Conservation (phyloP, 1,140 invertebrate species). For the Cyclina sinensis region DNA sequence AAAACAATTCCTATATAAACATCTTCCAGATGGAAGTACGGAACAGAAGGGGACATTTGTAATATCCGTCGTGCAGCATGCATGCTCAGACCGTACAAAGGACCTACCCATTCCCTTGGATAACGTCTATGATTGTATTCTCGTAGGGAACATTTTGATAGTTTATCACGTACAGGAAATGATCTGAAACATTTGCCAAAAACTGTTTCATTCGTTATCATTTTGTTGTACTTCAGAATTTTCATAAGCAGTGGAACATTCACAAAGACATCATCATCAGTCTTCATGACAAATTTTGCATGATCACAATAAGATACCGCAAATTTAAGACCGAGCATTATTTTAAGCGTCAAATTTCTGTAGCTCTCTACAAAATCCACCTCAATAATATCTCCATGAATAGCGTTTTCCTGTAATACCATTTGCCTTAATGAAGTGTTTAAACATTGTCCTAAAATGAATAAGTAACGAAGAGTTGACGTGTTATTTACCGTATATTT, state of each 20-base stretch:
- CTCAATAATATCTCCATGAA: conserved; percentile 67
- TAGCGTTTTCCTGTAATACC: conserved; percentile 59
- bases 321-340: conserved; percentile 69
- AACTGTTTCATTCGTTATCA: too few species aligned
- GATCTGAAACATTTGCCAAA: too few species aligned
- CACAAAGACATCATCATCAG: conserved; percentile 73
- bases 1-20: too few species aligned
- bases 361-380: conserved; percentile 72
- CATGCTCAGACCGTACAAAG: too few species aligned
- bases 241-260: conserved; percentile 66
- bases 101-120: too few species aligned
- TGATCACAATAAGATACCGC: conserved; percentile 53
- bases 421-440: not conserved
- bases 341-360: conserved; percentile 72
- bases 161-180: too few species aligned
- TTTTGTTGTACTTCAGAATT: not conserved
- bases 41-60: too few species aligned
- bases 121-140: too few species aligned
- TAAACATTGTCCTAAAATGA: conserved; percentile 59
- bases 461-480: conserved; percentile 51
- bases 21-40: too few species aligned
- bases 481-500: conserved; percentile 22
- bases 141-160: too few species aligned
- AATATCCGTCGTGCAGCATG: too few species aligned
- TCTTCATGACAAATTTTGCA: conserved; percentile 72